Evolutionary conservation across 1,140 invertebrate genomes (phyloP), one percentile per base, ranked within the genome.

Genomic region (Diabrotica undecimpunctata): DNA sequence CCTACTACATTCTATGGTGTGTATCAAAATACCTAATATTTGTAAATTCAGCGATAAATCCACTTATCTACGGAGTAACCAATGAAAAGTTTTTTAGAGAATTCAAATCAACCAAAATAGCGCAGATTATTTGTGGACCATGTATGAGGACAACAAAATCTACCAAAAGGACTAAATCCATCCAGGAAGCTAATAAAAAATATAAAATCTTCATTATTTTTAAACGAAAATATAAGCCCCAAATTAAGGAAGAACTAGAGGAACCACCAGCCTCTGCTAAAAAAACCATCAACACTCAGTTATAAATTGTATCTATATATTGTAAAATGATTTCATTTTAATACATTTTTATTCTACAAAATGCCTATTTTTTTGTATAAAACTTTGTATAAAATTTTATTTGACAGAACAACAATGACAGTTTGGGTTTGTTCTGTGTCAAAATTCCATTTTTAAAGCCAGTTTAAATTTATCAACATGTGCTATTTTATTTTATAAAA

Each of bases 61-160:
- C 90, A 0, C 75, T 91, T 2, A 86, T 91, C 51, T 91, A 90
- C 66, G 89, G 88, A 10, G 85, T 87, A 39, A 89, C 84, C 8
- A 91, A 90, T 69, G 82, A 85, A 37, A 85, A 86, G 70, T 87
- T 90, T 68, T 74, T 83, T 12, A 83, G 82, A 63, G 87, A 87
- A 53, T 87, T 68, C 53, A 66, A 67, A 62, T 66, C 55, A 36
- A 68, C 70, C 7, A 71, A 60, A 25, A 36, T 62, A 38, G 51
- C 61, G 10, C 37, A 62, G 9, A 54, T 51, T 51, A 9, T 62
- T 5, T 62, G 51, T 14, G 11, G 35, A 5, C 12, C 61, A 11
- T 52, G 6, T 8, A 54, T 36, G 7, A 38, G 13, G 13, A 13
- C 52, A 12, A 39, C 25, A 13, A 62, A 62, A 39, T 50, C 37